Evolutionary conservation across 2,888 invertebrate species (phyloP).

Genomic region (Thumatha senex): DNA sequence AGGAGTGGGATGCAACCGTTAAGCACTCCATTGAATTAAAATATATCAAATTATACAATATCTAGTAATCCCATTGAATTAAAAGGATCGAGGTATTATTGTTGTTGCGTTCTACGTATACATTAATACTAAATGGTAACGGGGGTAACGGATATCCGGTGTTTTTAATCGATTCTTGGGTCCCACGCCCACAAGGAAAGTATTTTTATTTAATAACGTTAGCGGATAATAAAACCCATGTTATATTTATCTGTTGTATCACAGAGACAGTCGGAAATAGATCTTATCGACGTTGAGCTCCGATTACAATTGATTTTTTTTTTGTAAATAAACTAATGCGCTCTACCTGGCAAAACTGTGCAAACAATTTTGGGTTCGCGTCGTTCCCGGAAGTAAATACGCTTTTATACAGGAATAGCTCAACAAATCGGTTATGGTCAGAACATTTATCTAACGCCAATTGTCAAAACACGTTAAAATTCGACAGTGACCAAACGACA

Average conservation of each 20-base stretch:
- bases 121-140: constrained; percentile 57
- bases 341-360: constrained; percentile 49
- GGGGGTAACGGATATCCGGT: constrained; percentile 74
- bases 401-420: constrained; percentile 36
- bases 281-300: constrained; percentile 53
- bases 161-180: constrained; percentile 47
- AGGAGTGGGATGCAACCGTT: constrained; percentile 8
- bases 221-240: constrained; percentile 53
- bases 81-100: constrained; percentile 38
- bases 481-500: constrained; percentile 61
- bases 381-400: constrained; percentile 27
- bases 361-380: constrained; percentile 35
- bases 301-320: constrained; percentile 41
- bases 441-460: constrained; percentile 54
- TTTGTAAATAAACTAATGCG: constrained; percentile 15
- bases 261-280: constrained; percentile 48
- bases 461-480: constrained; percentile 67
- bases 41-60: constrained; percentile 31
- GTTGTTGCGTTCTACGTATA: constrained; percentile 46
- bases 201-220: constrained; percentile 47
- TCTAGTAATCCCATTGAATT: constrained; percentile 36
- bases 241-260: constrained; percentile 44
- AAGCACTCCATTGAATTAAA: constrained; percentile 11
- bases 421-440: constrained; percentile 45
- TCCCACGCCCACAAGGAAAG: constrained; percentile 67